A percentile compares a stretch with the other conserved stretches of the same genome.
phyloP scores from a whole-genome alignment of 2,888 invertebrate genomes.

The Polydrusus cervinus region DNA sequence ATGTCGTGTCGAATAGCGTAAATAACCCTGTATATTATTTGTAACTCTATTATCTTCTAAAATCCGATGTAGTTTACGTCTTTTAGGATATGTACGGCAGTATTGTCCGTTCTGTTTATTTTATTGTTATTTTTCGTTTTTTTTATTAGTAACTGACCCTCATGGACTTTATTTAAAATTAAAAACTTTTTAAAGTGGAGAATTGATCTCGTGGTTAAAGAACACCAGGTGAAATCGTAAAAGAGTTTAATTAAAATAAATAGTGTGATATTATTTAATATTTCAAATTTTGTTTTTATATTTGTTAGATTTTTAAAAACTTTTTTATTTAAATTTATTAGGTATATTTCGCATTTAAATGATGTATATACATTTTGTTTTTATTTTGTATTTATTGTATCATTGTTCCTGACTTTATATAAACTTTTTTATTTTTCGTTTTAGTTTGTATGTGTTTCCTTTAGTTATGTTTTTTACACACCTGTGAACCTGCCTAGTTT shows the following conservation, averaged over 20 bases:
- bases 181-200: constrained; percentile 58
- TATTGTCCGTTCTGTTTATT: too few species aligned
- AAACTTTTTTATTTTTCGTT: constrained; percentile 64
- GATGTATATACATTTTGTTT: constrained; percentile 67
- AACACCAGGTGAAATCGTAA: constrained; percentile 68
- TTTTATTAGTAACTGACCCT: constrained; percentile 33
- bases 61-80: too few species aligned
- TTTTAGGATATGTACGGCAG: too few species aligned
- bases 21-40: too few species aligned
- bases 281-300: constrained; percentile 67
- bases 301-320: constrained; percentile 68
- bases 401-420: constrained; percentile 70
- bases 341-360: constrained; percentile 60
- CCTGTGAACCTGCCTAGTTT: constrained; percentile 58
- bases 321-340: constrained; percentile 66
- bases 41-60: too few species aligned
- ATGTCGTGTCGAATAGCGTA: too few species aligned
- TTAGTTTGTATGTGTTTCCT: constrained; percentile 49
- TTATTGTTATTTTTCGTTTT: not conserved
- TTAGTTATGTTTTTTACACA: constrained; percentile 51
- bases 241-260: constrained; percentile 57
- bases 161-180: constrained; percentile 23
- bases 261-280: constrained; percentile 73
- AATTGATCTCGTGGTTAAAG: constrained; percentile 70
- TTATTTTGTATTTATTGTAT: constrained; percentile 70